These are phyloP conservation scores for Myiagra hebetior DNA, from an alignment of 2,113 vertebrate genomes.

Conservation along the genomic window DNA sequence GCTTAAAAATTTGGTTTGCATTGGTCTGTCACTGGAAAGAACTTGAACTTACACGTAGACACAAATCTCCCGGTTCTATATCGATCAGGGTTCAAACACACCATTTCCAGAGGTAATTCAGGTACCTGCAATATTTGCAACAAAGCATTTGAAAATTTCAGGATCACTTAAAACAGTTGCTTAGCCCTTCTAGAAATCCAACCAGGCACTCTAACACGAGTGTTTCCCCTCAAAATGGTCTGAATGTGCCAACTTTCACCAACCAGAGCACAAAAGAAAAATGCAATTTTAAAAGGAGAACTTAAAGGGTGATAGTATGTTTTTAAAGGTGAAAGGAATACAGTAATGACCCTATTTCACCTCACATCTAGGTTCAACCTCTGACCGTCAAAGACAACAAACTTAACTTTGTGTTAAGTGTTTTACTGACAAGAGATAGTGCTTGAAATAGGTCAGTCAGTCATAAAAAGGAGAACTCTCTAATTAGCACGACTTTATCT, in stretches of 20 bases:
- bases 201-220: not conserved
- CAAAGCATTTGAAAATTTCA: not conserved
- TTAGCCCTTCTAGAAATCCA: not conserved
- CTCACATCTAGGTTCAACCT: not conserved
- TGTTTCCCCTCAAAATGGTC: not conserved
- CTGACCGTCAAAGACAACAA: not conserved
- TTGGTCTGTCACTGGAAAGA: not conserved
- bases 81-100: not conserved
- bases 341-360: not conserved
- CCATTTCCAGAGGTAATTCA: not conserved
- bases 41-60: rapidly evolving
- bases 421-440: not conserved
- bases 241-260: not conserved
- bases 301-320: not conserved
- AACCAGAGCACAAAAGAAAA: not conserved
- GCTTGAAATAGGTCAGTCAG: not conserved
- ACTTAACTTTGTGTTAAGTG: not conserved
- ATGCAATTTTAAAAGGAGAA: not conserved
- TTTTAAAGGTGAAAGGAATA: not conserved
- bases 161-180: not conserved
- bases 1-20: not conserved
- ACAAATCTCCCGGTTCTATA: not conserved
- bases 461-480: not conserved
- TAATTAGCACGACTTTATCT: not conserved
- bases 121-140: not conserved